Conservation (phyloP, 2,113 vertebrate genomes). For the Nematolebias whitei region DNA sequence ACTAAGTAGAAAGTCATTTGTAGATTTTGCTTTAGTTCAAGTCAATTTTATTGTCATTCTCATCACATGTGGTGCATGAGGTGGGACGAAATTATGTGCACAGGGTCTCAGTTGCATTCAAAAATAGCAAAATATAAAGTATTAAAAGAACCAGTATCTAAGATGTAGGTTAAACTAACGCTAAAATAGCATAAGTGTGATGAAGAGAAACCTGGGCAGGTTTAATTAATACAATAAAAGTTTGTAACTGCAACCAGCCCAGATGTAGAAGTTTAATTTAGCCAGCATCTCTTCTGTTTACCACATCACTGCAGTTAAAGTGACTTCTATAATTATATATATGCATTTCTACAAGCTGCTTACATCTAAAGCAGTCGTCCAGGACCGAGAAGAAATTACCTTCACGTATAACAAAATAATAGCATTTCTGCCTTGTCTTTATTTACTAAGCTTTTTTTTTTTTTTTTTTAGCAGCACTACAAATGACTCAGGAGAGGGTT, state of each 20-base stretch:
- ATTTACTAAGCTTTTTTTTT: constrained; percentile 60
- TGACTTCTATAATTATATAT: constrained; percentile 19
- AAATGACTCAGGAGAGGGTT: constrained; percentile 61
- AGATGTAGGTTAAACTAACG: too few relatives aligned
- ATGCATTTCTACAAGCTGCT: constrained; percentile 41
- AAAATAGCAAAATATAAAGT: too few relatives aligned
- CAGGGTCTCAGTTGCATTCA: too few relatives aligned
- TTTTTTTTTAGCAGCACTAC: constrained; percentile 48
- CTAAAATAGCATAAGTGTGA: background rate
- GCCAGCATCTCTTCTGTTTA: background rate
- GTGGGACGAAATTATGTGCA: too few relatives aligned
- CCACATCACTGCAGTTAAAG: background rate
- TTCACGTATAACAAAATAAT: constrained; percentile 53
- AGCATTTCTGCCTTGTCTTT: constrained; percentile 56
- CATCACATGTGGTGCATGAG: too few relatives aligned
- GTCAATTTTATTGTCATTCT: too few relatives aligned
- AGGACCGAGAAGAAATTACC: constrained; percentile 50
- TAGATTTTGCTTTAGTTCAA: too few relatives aligned
- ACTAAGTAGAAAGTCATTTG: too few relatives aligned
- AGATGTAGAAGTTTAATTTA: background rate
- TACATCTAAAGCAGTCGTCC: constrained; percentile 49
- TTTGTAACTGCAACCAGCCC: constrained; percentile 4
- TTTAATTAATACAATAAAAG: background rate
- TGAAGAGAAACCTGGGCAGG: background rate
- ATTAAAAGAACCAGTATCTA: too few relatives aligned